Evolutionary conservation across 2,113 vertebrate genomes (phyloP), one percentile per base, ranked within the genome.

Genomic region (Hypomesus transpacificus): DNA sequence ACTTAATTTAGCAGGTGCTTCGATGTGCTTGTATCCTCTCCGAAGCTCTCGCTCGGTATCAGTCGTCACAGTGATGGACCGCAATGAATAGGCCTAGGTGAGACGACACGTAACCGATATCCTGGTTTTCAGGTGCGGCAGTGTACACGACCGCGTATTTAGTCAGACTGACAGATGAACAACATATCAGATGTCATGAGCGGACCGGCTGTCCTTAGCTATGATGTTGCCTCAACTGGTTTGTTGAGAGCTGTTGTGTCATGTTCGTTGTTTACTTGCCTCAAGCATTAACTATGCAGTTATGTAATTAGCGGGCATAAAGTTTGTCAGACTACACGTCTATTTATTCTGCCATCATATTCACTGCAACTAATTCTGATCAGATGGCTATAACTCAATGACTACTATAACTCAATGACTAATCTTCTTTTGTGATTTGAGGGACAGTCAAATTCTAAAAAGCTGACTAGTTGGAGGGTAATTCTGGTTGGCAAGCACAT

Each of bases 151-250:
- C 14, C 70, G 77, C 63, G 63, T 26, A 65, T 78, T 77, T 78
- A 78, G 70, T 78, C 84, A 82, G 82, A 76, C 75, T 83, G 66
- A 14, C 50, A 74, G 77, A 80, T 75, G 74, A 74, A 74, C 71
- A n/a, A 2, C 65, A 66, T 69, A 81, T 87, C 84, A 18, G 26
- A 71, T 85, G 70, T 81, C 86, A 78, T 75, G 75, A 46, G 39
- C 51, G 66, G 77, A 50, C 61, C 67, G 62, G 14, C 56, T 75
- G 69, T 73, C 70, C 68, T 2, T 73, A 66, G 21, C 61, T 73
- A 68, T 63, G 52, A 46, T 70, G 78, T 76, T 76, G 57, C 52
- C 61, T 66, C 51, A 46, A 46, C 9, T 46, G 39, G 39, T 46
- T 54, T 53, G 67, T 70, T 66, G 31, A 17, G 58, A 60, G 62